Conservation (phyloP, 1,140 invertebrate genomes). For the Polypedilum vanderplanki region DNA sequence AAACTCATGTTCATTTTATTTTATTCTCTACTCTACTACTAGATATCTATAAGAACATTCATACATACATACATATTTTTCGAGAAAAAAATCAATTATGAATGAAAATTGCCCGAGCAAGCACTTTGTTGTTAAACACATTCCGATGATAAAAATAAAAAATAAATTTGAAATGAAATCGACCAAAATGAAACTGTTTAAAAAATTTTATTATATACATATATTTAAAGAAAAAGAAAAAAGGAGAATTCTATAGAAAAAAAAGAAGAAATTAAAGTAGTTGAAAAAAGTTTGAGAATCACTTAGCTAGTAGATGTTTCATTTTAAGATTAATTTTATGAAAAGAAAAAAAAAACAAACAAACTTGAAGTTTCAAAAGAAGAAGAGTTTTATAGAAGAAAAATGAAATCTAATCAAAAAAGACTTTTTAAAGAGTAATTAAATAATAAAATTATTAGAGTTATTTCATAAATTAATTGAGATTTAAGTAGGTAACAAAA, state of each 20-base stretch:
- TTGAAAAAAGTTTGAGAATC: not conserved
- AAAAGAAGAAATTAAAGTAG: not conserved
- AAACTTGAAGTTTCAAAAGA: not conserved
- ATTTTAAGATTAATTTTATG: not conserved
- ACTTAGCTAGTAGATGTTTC: slow-evolving; percentile 4
- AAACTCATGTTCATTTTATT: not conserved
- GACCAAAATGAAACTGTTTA: not conserved
- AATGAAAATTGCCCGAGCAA: not conserved
- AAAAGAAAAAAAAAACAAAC: too few relatives aligned
- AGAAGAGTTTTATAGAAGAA: not conserved
- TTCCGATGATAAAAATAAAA: not conserved
- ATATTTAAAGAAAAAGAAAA: not conserved
- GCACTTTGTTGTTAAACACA: slow-evolving; percentile 8
- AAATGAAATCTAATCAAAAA: not conserved
- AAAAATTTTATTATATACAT: too few relatives aligned
- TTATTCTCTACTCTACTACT: not conserved
- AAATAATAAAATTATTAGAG: not conserved
- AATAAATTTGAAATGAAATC: not conserved
- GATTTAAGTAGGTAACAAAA: not conserved
- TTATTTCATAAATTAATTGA: not conserved
- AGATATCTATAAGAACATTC: too few relatives aligned
- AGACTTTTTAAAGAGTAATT: not conserved
- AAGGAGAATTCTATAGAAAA: not conserved
- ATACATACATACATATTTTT: too few relatives aligned
- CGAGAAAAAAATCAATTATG: too few relatives aligned